Evolutionary conservation across 2,113 vertebrate genomes (phyloP).

Genomic region (Caranx ignobilis): DNA sequence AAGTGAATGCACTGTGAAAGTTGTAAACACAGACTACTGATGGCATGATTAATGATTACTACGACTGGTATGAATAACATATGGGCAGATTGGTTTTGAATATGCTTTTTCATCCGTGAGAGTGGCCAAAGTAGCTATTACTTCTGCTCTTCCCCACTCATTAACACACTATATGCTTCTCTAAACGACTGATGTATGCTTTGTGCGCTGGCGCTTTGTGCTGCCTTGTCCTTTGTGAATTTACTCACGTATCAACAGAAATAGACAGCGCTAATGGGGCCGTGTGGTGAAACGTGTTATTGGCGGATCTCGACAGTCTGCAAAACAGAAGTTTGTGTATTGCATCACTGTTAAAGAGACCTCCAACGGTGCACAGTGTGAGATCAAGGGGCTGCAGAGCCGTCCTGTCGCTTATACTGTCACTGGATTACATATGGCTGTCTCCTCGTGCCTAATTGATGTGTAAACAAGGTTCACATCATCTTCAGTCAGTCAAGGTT

Average conservation of each 20-base stretch:
- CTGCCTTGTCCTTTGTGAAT: background rate
- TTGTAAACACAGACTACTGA: slow-evolving; percentile 29
- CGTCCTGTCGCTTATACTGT: background rate
- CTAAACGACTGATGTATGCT: slow-evolving; percentile 1
- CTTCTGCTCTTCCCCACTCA: background rate
- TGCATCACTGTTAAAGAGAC: background rate
- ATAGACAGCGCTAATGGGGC: background rate
- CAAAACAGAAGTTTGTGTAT: background rate
- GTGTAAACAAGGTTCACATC: background rate
- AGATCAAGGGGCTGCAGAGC: background rate
- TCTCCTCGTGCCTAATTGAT: background rate
- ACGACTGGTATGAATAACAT: slow-evolving; percentile 31
- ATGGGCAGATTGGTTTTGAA: slow-evolving; percentile 3
- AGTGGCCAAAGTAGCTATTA: background rate
- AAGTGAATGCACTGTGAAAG: slow-evolving; percentile 9
- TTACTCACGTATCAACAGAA: background rate
- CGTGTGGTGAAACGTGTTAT: background rate
- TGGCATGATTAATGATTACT: slow-evolving; percentile 25
- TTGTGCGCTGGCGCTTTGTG: background rate
- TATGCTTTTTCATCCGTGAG: background rate
- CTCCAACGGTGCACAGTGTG: background rate
- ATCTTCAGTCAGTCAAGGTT: background rate
- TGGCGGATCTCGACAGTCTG: background rate
- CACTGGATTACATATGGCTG: background rate
- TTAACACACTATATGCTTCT: background rate